Evolutionary conservation across 2,113 vertebrate genomes (phyloP), one percentile per base, ranked within the genome.

Genomic region (Triplophysa siluroides): DNA sequence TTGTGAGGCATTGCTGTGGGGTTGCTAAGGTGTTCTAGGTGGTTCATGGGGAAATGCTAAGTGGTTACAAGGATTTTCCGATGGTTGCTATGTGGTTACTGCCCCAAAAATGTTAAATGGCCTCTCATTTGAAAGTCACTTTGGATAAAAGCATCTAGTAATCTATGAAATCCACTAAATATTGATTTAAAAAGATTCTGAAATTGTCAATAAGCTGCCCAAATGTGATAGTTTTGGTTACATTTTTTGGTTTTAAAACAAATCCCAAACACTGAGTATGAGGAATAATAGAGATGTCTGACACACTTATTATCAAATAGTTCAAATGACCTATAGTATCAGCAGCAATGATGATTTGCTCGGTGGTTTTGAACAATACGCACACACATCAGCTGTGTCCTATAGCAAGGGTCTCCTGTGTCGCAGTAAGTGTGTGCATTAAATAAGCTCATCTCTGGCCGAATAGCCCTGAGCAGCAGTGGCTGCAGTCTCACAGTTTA

Each of bases 381-480:
- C 73, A 61, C 63, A 33, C 41, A 66, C 18, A 56, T 18, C 4
- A 54, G 14, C 14, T 33, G 58, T 52, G 58, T 66, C 14, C 63
- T 47, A 63, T 14, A 79, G 54, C 21, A 80, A 72, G 62, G 76
- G 80, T 69, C 78, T 81, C 21, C 79, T 72, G 64, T 78, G 80
- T 69, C 83, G 81, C 85, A 82, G 87, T 89, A 81, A 89, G 68
- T 90, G 87, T 80, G 83, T 87, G 84, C 89, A 89, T 92, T 90
- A 91, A 91, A 90, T 84, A 87, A 86, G 75, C 86, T 90, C 87
- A 91, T 90, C 86, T 88, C 64, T 75, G 81, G 60, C n/a, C 78
- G 77, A 92, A 92, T 87, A 89, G 86, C 85, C 76, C 65, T 74
- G 83, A 89, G 74, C 87, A 80, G 85, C 87, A 88, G 86, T 87